Evolutionary conservation across 64 coral and sea anemone genomes (phyloP), one percentile per base, ranked within the genome.

Genomic region (Catalaphyllia jardinei): DNA sequence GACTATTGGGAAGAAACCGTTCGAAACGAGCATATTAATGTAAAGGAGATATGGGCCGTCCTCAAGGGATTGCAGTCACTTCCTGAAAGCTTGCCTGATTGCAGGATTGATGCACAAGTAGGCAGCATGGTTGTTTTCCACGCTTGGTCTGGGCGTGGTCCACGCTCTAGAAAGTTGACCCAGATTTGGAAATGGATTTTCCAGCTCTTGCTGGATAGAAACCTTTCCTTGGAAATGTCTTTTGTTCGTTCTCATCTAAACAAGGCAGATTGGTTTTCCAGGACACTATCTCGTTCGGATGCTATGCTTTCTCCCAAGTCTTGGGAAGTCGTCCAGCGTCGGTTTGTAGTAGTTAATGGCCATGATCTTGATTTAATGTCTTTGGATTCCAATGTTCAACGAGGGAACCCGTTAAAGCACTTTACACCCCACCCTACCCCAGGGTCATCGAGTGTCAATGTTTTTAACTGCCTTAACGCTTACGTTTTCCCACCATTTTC

Each of bases 321-420:
- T 75, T 89, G 79, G 87, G 14, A 89, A 11, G 18, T 64, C 30
- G 59, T 86, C 5, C 87, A 89, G 30, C 51, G 63, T 3, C 29
- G 18, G 10, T 89, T 89, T 89, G 92, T 80, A n/a, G 93, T 75
- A 10, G 11, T 19, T 39, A 29, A 52, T 35, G 81, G 88, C 50
- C 84, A 95, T 82, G 67, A 64, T 18, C 22, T 88, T 12, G 84
- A 91, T 75, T 60, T 94, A 31, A 91, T 91, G 83, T 76, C 93
- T 8, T 59, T 91, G 7, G 78, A 80, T 16, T 94, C 83, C 19
- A 91, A 88, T 50, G 83, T 20, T 64, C 89, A 91, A 75, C 16
- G 4, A 29, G 93, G 85, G 31, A 71, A 31, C n/a, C 84, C 89
- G 30, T 71, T 91, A 11, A 76, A 39, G 22, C 74, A 89, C 77